These are phyloP conservation scores for Megaustenia siamemsis DNA, from an alignment of 2,888 invertebrate genomes.

Conservation along the genomic window DNA sequence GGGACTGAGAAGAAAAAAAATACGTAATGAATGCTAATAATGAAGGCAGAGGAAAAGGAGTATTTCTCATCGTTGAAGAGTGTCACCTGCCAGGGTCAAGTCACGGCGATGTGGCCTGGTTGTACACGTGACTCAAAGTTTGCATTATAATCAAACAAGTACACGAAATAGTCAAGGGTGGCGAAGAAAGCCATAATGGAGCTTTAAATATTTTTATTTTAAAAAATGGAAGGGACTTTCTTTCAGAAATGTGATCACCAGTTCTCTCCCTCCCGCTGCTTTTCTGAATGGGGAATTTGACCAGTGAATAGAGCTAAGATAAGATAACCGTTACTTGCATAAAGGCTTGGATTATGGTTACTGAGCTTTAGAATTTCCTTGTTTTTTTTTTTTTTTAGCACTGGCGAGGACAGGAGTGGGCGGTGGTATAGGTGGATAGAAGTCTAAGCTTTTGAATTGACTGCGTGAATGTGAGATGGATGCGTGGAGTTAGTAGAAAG, in stretches of 20 bases:
- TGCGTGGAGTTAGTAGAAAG: too few species aligned
- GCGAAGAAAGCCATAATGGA: not conserved
- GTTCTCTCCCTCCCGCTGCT: not conserved
- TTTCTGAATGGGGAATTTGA: not conserved
- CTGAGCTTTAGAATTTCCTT: too few species aligned
- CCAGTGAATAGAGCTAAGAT: not conserved
- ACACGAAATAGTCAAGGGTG: not conserved
- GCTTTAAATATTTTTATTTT: not conserved
- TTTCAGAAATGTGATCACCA: not conserved
- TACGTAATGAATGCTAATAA: not conserved
- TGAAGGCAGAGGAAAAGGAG: not conserved
- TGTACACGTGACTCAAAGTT: constrained; percentile 1
- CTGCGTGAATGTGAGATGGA: too few species aligned
- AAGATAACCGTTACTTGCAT: not conserved
- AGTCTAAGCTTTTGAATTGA: too few species aligned
- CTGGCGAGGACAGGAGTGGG: too few species aligned
- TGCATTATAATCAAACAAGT: not conserved
- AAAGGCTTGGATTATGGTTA: not conserved
- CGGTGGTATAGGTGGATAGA: too few species aligned
- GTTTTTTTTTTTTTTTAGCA: too few species aligned
- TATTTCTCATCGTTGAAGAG: not conserved
- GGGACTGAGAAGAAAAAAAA: not conserved
- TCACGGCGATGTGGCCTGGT: not conserved
- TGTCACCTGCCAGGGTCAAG: not conserved
- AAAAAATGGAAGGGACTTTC: not conserved